A percentile compares a stretch with the other conserved stretches of the same genome.
phyloP scores from a whole-genome alignment of 2,113 vertebrate species.

The Tylochromis polylepis region DNA sequence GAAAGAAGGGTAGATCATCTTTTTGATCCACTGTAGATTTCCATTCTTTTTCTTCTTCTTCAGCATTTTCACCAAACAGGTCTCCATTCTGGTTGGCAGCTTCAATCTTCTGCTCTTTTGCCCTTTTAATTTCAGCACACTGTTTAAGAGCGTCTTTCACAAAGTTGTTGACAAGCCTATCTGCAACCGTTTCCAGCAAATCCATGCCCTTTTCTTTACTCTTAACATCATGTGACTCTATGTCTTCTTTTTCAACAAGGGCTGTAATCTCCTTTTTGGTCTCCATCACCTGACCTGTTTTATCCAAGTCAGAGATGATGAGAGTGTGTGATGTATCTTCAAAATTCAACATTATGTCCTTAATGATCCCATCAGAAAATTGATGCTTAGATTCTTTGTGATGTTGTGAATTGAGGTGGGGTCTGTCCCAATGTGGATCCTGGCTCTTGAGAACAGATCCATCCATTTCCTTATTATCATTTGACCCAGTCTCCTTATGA shows the following conservation, averaged over 20 bases:
- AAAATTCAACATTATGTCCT: conserved; percentile 48
- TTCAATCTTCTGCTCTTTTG: conserved; percentile 83
- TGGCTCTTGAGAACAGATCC: conserved; percentile 3
- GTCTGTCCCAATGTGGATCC: neutral
- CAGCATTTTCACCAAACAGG: conserved; percentile 18
- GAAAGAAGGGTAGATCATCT: conserved; percentile 67
- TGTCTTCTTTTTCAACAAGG: conserved; percentile 74
- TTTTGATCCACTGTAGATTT: conserved; percentile 58
- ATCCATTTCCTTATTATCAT: conserved; percentile 44
- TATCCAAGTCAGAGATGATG: conserved; percentile 42
- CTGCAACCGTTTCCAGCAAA: conserved; percentile 76
- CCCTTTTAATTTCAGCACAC: conserved; percentile 82
- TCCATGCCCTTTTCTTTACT: conserved; percentile 24
- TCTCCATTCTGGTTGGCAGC: conserved; percentile 61
- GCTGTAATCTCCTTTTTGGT: conserved; percentile 56
- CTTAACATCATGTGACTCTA: conserved; percentile 64
- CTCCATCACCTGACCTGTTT: neutral
- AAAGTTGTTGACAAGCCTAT: conserved; percentile 81
- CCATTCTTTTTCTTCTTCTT: conserved; percentile 26
- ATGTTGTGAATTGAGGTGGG: conserved; percentile 8
- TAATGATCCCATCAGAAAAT: conserved; percentile 31
- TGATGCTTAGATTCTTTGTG: conserved; percentile 9
- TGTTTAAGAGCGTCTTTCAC: conserved; percentile 82
- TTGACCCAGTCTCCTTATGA: conserved; percentile 35
- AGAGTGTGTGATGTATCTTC: conserved; percentile 23